phyloP scores from a whole-genome alignment of 1,140 invertebrate genomes.

The Saccostrea glomerata region DNA sequence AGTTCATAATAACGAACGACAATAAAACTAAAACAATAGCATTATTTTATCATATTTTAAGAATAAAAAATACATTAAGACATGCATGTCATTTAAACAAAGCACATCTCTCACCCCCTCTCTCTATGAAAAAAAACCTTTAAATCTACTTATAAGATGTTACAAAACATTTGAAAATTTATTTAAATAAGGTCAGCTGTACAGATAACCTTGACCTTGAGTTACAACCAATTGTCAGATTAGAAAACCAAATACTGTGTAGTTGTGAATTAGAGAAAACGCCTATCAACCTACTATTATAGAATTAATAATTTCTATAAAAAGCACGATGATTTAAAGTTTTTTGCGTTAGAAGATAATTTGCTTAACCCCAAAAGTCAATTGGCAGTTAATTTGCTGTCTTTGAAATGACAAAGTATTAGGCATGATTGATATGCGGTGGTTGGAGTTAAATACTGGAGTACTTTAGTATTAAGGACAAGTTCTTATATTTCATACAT shows the following conservation, averaged over 20 bases:
- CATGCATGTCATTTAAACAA: too few relatives aligned
- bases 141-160: too few relatives aligned
- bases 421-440: conserved; percentile 12
- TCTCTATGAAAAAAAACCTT: too few relatives aligned
- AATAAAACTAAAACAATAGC: too few relatives aligned
- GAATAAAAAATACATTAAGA: too few relatives aligned
- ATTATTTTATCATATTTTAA: too few relatives aligned
- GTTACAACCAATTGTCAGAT: background rate
- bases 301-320: conserved; percentile 5
- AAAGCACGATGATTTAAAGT: background rate
- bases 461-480: background rate
- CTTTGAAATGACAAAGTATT: conserved; percentile 30
- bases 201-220: background rate
- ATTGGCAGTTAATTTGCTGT: background rate
- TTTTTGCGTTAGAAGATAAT: conserved; percentile 34
- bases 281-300: conserved; percentile 22
- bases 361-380: conserved; percentile 29
- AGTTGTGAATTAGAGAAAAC: conserved; percentile 21
- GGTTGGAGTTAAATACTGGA: conserved; percentile 15
- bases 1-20: too few relatives aligned
- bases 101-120: too few relatives aligned
- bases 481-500: conserved; percentile 30
- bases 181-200: background rate
- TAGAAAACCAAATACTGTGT: conserved; percentile 8
- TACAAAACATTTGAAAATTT: too few relatives aligned